Evolutionary conservation across 2,888 invertebrate genomes (phyloP).

Genomic region (Andrena chrysosceles): DNA sequence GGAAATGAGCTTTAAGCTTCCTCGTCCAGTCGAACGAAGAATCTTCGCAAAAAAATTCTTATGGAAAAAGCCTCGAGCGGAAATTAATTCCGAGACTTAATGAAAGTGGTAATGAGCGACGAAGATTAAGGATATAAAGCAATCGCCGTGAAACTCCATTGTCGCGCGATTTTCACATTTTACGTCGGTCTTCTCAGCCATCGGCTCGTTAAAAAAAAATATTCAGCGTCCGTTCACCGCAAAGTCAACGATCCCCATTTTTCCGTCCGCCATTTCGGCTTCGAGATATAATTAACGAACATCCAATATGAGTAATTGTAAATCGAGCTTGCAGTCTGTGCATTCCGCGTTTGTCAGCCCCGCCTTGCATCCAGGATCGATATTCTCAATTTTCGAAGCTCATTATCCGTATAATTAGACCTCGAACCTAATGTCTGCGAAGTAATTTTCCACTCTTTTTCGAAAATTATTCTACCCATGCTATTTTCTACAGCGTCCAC

Average conservation of each 20-base stretch:
- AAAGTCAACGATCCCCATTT: constrained; percentile 3
- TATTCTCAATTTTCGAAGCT: constrained; percentile 41
- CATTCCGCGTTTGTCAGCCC: constrained; percentile 13
- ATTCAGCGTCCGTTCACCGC: neutral
- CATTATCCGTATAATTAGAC: constrained; percentile 47
- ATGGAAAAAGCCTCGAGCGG: constrained; percentile 38
- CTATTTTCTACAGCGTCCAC: neutral
- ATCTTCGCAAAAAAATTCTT: constrained; percentile 36
- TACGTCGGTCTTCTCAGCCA: neutral
- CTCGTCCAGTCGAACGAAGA: neutral
- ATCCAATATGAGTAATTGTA: neutral
- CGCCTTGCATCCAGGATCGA: constrained; percentile 30
- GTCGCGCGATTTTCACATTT: constrained; percentile 53
- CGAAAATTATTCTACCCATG: neutral
- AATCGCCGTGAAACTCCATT: constrained; percentile 43
- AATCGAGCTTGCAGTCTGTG: neutral
- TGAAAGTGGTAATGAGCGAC: constrained; percentile 62
- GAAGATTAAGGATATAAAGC: constrained; percentile 62
- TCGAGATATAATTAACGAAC: neutral
- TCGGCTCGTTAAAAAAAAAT: neutral
- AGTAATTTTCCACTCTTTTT: constrained; percentile 11
- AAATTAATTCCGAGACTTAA: constrained; percentile 60
- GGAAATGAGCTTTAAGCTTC: constrained; percentile 38
- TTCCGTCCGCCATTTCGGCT: neutral
- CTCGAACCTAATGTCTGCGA: constrained; percentile 23